A percentile compares a stretch with the other conserved stretches of the same genome.
These are phyloP conservation scores for Dendroctonus valens DNA, from an alignment of 1,140 invertebrate genomes.

Conservation along the genomic window DNA sequence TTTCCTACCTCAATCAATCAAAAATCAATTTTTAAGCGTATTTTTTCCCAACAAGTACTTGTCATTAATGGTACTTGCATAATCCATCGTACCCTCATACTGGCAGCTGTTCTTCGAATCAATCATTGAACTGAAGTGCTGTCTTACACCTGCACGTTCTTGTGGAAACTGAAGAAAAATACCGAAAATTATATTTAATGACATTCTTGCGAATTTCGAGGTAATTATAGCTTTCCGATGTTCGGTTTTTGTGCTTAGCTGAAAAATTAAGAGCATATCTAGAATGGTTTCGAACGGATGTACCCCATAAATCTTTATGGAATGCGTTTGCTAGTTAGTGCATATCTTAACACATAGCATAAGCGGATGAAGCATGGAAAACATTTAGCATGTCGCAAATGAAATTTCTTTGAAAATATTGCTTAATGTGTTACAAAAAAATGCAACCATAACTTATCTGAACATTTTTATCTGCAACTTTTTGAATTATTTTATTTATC, in stretches of 20 bases:
- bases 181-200: constrained; percentile 23
- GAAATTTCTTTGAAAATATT: no score
- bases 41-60: no score
- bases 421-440: no score
- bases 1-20: no score
- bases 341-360: not conserved
- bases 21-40: no score
- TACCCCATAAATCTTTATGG: constrained; percentile 14
- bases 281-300: constrained; percentile 12
- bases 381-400: no score
- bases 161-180: constrained; percentile 28
- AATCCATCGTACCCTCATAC: no score
- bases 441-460: no score
- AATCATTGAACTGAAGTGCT: constrained; percentile 6
- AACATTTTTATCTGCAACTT: no score
- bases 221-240: constrained; percentile 13
- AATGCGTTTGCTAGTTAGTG: constrained; percentile 1
- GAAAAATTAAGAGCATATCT: constrained; percentile 21
- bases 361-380: no score
- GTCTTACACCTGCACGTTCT: constrained; percentile 20
- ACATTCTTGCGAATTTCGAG: constrained; percentile 18
- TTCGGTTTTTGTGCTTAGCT: constrained; percentile 13
- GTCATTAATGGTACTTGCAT: no score
- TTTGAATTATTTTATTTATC: no score
- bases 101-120: constrained; percentile 8